These are phyloP conservation scores for Babyrousa celebensis DNA, from an alignment of 2,797 vertebrate species.

Conservation along the genomic window DNA sequence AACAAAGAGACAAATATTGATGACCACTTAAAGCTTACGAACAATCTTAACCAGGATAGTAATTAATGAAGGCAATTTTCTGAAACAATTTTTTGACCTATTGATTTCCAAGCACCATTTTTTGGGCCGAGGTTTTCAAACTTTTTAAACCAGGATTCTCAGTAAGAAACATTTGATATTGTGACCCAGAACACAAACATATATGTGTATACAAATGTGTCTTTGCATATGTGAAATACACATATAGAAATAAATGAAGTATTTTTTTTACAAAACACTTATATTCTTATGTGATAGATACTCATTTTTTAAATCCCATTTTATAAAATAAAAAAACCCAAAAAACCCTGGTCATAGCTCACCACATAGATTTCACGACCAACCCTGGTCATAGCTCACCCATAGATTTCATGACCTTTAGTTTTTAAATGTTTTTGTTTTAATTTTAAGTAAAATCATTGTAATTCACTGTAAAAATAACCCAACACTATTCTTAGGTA, in stretches of 20 bases:
- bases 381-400: not conserved
- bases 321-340: not conserved
- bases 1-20: not conserved
- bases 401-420: not conserved
- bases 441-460: slow-evolving; percentile 5
- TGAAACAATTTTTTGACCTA: not conserved
- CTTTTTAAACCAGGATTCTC: not conserved
- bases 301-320: not conserved
- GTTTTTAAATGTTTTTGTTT: not conserved
- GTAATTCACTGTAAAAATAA: slow-evolving; percentile 13
- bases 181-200: not conserved
- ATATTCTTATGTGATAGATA: not conserved
- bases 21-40: not conserved
- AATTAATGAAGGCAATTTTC: not conserved
- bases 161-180: slow-evolving; percentile 10
- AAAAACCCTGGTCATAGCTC: not conserved
- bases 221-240: not conserved
- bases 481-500: not conserved
- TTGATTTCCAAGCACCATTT: slow-evolving; percentile 2
- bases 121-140: not conserved
- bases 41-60: not conserved
- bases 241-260: not conserved
- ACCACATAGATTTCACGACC: not conserved
- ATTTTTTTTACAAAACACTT: not conserved
- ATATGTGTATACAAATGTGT: not conserved